A percentile compares a stretch with the other conserved stretches of the same genome.
Conservation (phyloP, 1,140 invertebrate species). For the Brachionus plicatilis region DNA sequence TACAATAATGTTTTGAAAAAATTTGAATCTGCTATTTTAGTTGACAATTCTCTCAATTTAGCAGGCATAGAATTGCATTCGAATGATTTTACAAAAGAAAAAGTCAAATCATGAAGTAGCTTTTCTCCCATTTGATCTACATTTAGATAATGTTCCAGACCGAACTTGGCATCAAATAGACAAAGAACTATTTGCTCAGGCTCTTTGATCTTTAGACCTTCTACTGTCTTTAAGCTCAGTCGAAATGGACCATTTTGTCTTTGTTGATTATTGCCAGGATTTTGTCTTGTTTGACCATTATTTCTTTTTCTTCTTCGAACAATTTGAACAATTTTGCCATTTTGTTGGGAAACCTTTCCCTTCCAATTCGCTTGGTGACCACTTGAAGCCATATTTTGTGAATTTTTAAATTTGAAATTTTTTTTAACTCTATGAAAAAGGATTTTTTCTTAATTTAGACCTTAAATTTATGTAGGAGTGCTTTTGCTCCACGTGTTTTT, state of each 20-base stretch:
- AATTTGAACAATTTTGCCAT: too few relatives aligned
- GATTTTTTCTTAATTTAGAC: too few relatives aligned
- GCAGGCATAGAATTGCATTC: slow-evolving; percentile 10
- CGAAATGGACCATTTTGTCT: background rate
- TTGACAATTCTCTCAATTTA: background rate
- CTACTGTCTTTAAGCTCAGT: background rate
- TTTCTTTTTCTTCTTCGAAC: too few relatives aligned
- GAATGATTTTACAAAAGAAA: background rate
- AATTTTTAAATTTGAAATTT: too few relatives aligned
- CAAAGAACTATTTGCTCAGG: background rate
- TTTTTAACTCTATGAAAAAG: too few relatives aligned
- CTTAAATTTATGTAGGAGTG: too few relatives aligned
- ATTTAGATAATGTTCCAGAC: background rate
- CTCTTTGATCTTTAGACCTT: background rate
- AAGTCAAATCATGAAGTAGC: background rate
- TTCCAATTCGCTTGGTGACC: too few relatives aligned
- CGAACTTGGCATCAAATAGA: background rate
- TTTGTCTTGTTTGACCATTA: too few relatives aligned
- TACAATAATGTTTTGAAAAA: background rate
- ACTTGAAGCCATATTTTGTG: too few relatives aligned
- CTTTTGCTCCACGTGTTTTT: too few relatives aligned
- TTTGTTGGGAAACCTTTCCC: too few relatives aligned
- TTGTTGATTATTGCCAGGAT: too few relatives aligned
- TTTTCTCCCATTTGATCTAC: background rate
- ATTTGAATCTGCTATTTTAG: slow-evolving; percentile 4